Base-by-base conservation (phyloP, 2,888 invertebrate genomes). In the Panorpa germanica region DNA sequence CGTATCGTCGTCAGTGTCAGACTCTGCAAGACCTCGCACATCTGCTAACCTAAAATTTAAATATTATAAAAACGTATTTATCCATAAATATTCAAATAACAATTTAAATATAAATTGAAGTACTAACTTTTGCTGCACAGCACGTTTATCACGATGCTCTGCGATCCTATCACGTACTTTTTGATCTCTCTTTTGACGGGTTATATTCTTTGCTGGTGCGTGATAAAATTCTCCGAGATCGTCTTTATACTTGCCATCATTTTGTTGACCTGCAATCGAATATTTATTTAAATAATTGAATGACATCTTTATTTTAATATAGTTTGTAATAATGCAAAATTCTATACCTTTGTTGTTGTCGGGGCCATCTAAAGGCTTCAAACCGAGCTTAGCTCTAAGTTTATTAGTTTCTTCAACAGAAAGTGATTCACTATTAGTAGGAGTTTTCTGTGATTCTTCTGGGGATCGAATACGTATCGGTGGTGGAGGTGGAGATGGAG, bases 351-450 rank as follows among this genome's bases (percentile, higher is more conserved):
- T 10, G 38, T 23, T n/a, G 39, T 55, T 45, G 43, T 55, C 57
- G 9, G 63, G 59, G 1, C 77, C 56, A 43, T 90, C 80, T 4
- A 96, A 57, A 1, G 95, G 96, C 47, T 90, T 91, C 19, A 96
- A 59, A 1, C 96, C 96, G 14, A 98, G 64, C 50, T 91, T 90
- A 2, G 83, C 83, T 43, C 96, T 64, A 8, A 98, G 56, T 40
- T 75, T 78, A 54, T 93, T 93, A 4, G 83, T 85, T 43, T 82
- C 85, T 30, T 75, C 74, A 27, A 88, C 64, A 2, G 85, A 83
- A 11, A 86, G 56, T 42, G 63, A 71, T 44, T 53, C 65, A 1
- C 55, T 55, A 9, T 52, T 53, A 1, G 55, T 55, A 34, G n/a
- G n/a, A n/a, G n/a, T n/a, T n/a, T n/a, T n/a, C n/a, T n/a, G n/a